These are phyloP conservation scores for Cistogaster globosa DNA, from an alignment of 2,888 invertebrate genomes.

Conservation along the genomic window DNA sequence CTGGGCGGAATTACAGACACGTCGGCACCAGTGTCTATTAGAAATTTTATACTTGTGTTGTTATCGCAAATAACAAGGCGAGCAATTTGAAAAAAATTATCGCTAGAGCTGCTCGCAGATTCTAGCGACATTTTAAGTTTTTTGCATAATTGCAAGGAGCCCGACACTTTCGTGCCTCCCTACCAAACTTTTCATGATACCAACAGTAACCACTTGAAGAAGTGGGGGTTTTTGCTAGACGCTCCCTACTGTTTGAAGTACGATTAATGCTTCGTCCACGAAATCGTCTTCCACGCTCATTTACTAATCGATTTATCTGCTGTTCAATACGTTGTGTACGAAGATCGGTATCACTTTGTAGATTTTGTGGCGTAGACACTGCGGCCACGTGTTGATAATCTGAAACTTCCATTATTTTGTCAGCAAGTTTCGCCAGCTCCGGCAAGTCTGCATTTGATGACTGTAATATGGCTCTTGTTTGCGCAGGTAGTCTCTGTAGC, in stretches of 20 bases:
- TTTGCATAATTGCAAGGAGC: constrained; percentile 22
- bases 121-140: no score
- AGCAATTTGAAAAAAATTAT: constrained; percentile 27
- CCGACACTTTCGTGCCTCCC: constrained; percentile 4
- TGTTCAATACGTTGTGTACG: constrained; percentile 17
- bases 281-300: background rate
- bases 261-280: constrained; percentile 16
- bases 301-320: constrained; percentile 8
- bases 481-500: constrained; percentile 19
- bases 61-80: constrained; percentile 58
- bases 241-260: constrained; percentile 13
- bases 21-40: constrained; percentile 59
- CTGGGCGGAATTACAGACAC: constrained; percentile 47
- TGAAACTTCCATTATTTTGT: constrained; percentile 3
- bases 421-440: constrained; percentile 11
- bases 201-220: constrained; percentile 11
- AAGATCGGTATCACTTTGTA: background rate
- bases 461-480: background rate
- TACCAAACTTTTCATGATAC: constrained; percentile 19
- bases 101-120: no score
- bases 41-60: constrained; percentile 40
- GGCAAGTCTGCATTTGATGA: constrained; percentile 15
- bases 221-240: background rate
- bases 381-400: constrained; percentile 5
- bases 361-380: background rate